These are phyloP conservation scores for Elanus axillaris DNA, from an alignment of 2,113 vertebrate genomes.

Conservation along the genomic window DNA sequence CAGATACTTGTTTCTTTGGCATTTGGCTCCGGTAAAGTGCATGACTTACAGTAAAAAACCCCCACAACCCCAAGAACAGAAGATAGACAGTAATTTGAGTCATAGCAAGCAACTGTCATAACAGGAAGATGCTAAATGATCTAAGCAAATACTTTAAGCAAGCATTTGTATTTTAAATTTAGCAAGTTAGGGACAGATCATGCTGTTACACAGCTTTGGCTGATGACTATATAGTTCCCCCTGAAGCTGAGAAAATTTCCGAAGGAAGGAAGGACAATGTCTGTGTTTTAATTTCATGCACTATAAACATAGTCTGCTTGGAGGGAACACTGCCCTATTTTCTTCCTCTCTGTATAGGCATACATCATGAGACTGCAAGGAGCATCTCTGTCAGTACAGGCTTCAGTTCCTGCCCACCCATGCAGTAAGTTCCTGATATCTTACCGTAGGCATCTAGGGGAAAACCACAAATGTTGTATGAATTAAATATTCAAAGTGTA, in stretches of 20 bases:
- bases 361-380: background rate
- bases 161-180: background rate
- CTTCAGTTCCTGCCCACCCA: background rate
- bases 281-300: background rate
- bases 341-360: background rate
- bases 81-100: background rate
- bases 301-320: background rate
- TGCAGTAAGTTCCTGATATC: background rate
- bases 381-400: background rate
- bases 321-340: background rate
- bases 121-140: background rate
- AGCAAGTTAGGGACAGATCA: background rate
- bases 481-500: background rate
- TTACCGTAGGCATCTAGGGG: rapidly evolving
- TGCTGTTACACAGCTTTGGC: background rate
- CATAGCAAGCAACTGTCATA: background rate
- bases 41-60: rapidly evolving
- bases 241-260: background rate
- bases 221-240: background rate
- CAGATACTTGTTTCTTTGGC: background rate
- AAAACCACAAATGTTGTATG: background rate
- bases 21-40: background rate
- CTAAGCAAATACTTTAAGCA: background rate
- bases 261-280: background rate
- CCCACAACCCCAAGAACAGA: background rate